A percentile compares a stretch with the other conserved stretches of the same genome.
phyloP scores from a whole-genome alignment of 2,888 invertebrate species.

The Tigriopus californicus region DNA sequence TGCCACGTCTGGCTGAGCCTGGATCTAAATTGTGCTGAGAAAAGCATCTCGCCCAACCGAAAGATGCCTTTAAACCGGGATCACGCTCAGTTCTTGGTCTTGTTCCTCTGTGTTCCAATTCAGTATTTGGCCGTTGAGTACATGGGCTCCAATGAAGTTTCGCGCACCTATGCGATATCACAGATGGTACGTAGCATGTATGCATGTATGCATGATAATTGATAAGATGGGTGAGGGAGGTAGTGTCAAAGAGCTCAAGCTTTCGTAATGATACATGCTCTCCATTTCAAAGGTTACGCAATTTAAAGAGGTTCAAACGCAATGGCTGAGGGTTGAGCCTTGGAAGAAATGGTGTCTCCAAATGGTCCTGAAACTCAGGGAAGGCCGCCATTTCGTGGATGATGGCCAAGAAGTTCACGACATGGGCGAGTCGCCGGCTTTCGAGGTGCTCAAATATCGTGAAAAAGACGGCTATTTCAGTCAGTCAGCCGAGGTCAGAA shows the following conservation, averaged over 20 bases:
- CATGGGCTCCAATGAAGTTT: slow-evolving; percentile 17
- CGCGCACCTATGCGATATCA: slow-evolving; percentile 18
- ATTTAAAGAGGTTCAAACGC: slow-evolving; percentile 24
- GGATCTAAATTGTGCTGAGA: too few species aligned
- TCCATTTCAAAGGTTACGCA: slow-evolving; percentile 20
- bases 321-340: slow-evolving; percentile 21
- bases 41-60: not conserved
- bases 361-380: slow-evolving; percentile 16
- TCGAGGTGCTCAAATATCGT: slow-evolving; percentile 11
- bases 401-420: too few species aligned
- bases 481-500: slow-evolving; percentile 28
- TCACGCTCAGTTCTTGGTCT: slow-evolving; percentile 24
- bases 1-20: too few species aligned
- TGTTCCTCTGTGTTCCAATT: slow-evolving; percentile 26
- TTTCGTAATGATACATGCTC: too few species aligned
- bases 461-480: slow-evolving; percentile 26
- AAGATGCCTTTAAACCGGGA: slow-evolving; percentile 22
- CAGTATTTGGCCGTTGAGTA: slow-evolving; percentile 27
- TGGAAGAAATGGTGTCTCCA: slow-evolving; percentile 25
- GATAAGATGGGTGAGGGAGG: too few species aligned
- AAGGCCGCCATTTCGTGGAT: not conserved
- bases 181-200: slow-evolving; percentile 21
- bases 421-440: not conserved
- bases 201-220: too few species aligned
- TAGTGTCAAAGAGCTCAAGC: too few species aligned